phyloP scores from a whole-genome alignment of 2,797 vertebrate genomes.

The Cossypha polioptera region DNA sequence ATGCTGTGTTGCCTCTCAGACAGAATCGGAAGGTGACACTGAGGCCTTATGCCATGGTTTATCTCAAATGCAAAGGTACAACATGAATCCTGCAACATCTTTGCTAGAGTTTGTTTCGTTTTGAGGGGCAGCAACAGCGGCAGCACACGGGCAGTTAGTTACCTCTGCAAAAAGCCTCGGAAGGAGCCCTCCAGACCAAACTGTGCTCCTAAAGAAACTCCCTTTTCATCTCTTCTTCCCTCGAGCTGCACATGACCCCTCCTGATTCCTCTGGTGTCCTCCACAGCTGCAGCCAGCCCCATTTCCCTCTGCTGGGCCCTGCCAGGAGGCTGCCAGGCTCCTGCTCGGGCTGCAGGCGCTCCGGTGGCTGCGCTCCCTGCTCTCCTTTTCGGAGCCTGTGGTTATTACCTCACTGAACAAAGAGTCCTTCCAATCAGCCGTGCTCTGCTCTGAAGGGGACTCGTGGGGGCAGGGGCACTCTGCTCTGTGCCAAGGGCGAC shows the following conservation, averaged over 20 bases:
- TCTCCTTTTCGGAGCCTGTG: not conserved
- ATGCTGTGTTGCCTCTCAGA: not conserved
- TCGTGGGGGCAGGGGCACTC: not conserved
- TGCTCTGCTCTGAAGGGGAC: not conserved
- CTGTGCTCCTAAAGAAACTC: not conserved
- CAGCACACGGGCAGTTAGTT: not conserved
- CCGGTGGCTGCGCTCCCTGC: not conserved
- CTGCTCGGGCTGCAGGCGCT: accelerated
- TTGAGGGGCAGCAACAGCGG: not conserved
- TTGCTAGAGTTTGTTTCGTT: not conserved
- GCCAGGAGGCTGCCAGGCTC: not conserved
- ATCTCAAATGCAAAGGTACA: not conserved
- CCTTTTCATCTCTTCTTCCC: not conserved
- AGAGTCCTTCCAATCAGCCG: not conserved
- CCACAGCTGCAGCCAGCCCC: not conserved
- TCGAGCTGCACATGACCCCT: not conserved
- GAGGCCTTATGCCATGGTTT: not conserved
- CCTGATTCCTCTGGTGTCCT: not conserved
- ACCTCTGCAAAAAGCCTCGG: not conserved
- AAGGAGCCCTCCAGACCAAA: not conserved
- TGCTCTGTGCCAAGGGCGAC: not conserved
- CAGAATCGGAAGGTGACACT: not conserved
- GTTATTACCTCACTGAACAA: constrained; percentile 41
- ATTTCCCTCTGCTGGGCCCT: not conserved
- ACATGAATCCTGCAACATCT: not conserved